phyloP scores from a whole-genome alignment of 2,113 vertebrate genomes.

The Dryoscopus gambensis region DNA sequence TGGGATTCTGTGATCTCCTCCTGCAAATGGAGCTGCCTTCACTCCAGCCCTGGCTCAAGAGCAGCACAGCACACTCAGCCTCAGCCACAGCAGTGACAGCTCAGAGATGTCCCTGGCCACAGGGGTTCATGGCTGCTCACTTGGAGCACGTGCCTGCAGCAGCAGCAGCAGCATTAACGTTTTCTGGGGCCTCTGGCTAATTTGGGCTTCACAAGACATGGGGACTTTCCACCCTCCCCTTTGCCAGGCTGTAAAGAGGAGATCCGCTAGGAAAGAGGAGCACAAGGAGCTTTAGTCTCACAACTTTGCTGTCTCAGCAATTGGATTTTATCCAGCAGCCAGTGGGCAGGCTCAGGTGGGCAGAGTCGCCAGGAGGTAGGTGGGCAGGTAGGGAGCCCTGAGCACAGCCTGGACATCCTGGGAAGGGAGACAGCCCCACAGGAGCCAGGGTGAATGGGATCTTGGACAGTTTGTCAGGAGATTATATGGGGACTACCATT shows the following conservation, averaged over 20 bases:
- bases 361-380: neutral
- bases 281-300: neutral
- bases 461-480: neutral
- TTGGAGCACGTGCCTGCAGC: fast-evolving
- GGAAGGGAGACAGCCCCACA: neutral
- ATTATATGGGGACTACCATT: fast-evolving
- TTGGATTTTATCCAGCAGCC: neutral
- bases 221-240: neutral
- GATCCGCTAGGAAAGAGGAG: neutral
- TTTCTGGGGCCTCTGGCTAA: neutral
- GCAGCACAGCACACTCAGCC: neutral
- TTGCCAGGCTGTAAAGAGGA: neutral
- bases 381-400: neutral
- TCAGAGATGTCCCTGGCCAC: neutral
- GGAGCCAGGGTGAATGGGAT: neutral
- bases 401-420: neutral
- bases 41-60: neutral
- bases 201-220: neutral
- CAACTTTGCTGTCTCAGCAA: neutral
- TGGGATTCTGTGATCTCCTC: neutral
- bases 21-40: neutral
- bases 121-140: neutral
- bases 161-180: neutral
- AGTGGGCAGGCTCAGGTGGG: neutral
- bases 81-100: neutral